Percentiles rank a stretch among this genome's conserved stretches.
These are phyloP conservation scores for Achatina immaculata DNA, from an alignment of 1,140 invertebrate genomes.

Conservation along the genomic window DNA sequence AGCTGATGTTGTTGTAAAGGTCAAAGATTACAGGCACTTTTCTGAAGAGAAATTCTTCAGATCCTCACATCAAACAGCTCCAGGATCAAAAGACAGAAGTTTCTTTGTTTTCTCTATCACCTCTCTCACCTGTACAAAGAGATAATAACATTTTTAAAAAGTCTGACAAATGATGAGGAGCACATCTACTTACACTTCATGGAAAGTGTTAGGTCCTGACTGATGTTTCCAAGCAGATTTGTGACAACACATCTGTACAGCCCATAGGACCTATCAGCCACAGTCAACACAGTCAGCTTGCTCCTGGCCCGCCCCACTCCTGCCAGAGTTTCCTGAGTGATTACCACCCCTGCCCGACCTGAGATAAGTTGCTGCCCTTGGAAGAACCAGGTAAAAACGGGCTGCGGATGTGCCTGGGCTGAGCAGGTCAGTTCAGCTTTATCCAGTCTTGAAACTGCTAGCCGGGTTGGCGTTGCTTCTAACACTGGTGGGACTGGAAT, in stretches of 20 bases:
- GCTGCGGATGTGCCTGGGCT: slow-evolving; percentile 50
- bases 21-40: too few species aligned
- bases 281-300: slow-evolving; percentile 34
- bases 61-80: too few species aligned
- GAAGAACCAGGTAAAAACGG: slow-evolving; percentile 50
- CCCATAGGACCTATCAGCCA: slow-evolving; percentile 44
- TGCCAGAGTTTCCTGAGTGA: slow-evolving; percentile 1
- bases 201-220: slow-evolving; percentile 37
- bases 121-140: too few species aligned
- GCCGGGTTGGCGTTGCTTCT: slow-evolving; percentile 23
- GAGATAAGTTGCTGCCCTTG: slow-evolving; percentile 40
- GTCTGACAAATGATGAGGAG: too few species aligned
- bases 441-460: slow-evolving; percentile 45
- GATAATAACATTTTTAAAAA: too few species aligned
- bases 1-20: too few species aligned
- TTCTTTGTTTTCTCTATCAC: too few species aligned
- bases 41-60: too few species aligned
- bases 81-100: too few species aligned
- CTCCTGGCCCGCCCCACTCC: slow-evolving; percentile 27
- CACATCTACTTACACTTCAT: slow-evolving; percentile 41
- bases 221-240: slow-evolving; percentile 49
- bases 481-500: slow-evolving; percentile 46
- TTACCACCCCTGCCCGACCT: slow-evolving; percentile 11
- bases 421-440: slow-evolving; percentile 42
- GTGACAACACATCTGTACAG: slow-evolving; percentile 50